Percentiles rank a stretch among this genome's conserved stretches.
These are phyloP conservation scores for Pempheris klunzingeri DNA, from an alignment of 2,797 vertebrate genomes.

Conservation along the genomic window DNA sequence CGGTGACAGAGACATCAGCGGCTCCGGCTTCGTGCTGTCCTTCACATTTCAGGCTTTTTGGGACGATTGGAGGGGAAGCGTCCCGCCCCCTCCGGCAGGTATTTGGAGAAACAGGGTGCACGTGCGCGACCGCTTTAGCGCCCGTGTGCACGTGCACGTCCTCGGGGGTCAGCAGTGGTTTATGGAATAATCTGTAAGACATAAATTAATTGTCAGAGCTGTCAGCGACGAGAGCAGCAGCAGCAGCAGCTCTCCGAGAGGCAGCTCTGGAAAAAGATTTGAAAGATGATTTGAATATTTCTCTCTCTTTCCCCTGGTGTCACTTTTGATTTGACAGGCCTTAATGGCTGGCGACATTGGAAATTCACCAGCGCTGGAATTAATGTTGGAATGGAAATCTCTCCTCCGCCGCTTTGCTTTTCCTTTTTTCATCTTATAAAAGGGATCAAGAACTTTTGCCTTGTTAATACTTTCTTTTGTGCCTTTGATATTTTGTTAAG, in stretches of 20 bases:
- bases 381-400: conserved; percentile 82
- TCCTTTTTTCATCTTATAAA: conserved; percentile 50
- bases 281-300: conserved; percentile 86
- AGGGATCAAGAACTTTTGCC: conserved; percentile 75
- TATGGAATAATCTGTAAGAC: conserved; percentile 81
- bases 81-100: conserved; percentile 7
- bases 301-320: conserved; percentile 69
- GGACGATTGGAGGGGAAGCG: not conserved
- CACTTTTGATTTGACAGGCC: conserved; percentile 84
- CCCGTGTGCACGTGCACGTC: conserved; percentile 3
- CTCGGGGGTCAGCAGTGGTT: conserved; percentile 65
- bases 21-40: not conserved
- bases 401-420: conserved; percentile 50
- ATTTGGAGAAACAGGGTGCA: not conserved
- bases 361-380: conserved; percentile 77
- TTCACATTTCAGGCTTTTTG: not conserved
- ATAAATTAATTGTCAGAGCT: conserved; percentile 85
- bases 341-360: conserved; percentile 80
- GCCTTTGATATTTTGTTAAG: conserved; percentile 67
- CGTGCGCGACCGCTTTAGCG: not conserved
- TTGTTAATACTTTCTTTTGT: conserved; percentile 74
- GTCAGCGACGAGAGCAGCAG: conserved; percentile 66
- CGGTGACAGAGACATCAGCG: not conserved
- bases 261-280: conserved; percentile 73
- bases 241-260: conserved; percentile 54